A percentile compares a stretch with the other conserved stretches of the same genome.
These are phyloP conservation scores for Onychorhynchus coronatus DNA, from an alignment of 2,113 vertebrate species.

Conservation along the genomic window DNA sequence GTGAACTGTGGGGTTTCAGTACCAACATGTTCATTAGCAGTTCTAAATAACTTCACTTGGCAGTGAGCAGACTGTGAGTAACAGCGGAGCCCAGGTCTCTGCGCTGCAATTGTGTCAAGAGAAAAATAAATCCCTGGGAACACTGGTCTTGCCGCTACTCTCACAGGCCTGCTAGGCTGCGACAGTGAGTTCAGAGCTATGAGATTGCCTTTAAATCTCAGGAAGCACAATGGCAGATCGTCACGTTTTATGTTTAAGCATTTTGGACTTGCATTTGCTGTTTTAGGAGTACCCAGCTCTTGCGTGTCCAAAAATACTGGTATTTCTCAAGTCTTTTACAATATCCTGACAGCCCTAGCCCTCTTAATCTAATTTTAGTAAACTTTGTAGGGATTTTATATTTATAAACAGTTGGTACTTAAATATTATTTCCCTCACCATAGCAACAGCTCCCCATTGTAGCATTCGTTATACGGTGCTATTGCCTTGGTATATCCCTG, in stretches of 20 bases:
- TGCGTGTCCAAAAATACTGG: background rate
- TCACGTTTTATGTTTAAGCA: background rate
- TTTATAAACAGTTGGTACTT: conserved; percentile 58
- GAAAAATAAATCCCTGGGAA: background rate
- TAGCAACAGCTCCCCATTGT: background rate
- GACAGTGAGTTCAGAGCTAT: background rate
- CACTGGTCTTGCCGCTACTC: accelerated
- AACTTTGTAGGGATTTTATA: conserved; percentile 37
- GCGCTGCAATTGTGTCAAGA: accelerated
- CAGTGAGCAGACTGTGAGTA: accelerated
- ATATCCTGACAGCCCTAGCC: conserved; percentile 17
- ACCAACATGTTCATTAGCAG: background rate
- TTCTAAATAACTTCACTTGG: accelerated
- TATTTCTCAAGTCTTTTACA: conserved; percentile 25
- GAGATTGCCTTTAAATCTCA: background rate
- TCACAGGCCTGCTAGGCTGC: background rate
- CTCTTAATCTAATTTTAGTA: conserved; percentile 47
- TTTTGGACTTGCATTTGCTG: background rate
- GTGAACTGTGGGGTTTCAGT: background rate
- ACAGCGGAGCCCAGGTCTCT: background rate
- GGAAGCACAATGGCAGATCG: background rate
- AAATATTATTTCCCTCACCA: conserved; percentile 58
- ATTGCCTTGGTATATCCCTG: conserved; percentile 17
- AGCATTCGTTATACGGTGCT: conserved; percentile 3
- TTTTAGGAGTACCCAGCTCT: background rate